Evolutionary conservation across 92 coral and sea anemone species (phyloP).

Genomic region (Heliopora coerulea): DNA sequence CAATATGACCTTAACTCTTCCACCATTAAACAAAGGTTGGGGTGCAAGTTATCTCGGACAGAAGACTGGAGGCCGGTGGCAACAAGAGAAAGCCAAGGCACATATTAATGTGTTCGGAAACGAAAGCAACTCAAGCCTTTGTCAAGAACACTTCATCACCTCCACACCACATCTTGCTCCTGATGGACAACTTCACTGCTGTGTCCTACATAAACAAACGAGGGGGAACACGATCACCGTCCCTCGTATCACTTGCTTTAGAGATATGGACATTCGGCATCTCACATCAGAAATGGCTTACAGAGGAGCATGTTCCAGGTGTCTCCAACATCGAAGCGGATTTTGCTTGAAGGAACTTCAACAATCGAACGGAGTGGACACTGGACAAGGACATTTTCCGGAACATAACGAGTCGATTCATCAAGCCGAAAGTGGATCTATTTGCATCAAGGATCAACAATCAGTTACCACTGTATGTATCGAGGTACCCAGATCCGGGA

Average conservation of each 20-base stretch:
- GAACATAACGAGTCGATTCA: conserved; percentile 17
- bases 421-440: conserved; percentile 20
- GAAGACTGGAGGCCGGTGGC: conserved; percentile 22
- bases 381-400: conserved; percentile 32
- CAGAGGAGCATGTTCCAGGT: conserved; percentile 53
- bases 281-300: conserved; percentile 37
- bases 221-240: conserved; percentile 43
- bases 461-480: conserved; percentile 29
- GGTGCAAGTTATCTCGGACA: conserved; percentile 10
- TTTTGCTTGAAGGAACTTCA: conserved; percentile 56
- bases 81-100: conserved; percentile 7
- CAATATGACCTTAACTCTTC: conserved; percentile 23
- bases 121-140: conserved; percentile 30
- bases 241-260: conserved; percentile 47
- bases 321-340: conserved; percentile 58
- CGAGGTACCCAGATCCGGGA: conserved; percentile 35
- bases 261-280: conserved; percentile 57
- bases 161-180: conserved; percentile 17
- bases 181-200: conserved; percentile 34
- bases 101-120: conserved; percentile 32
- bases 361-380: conserved; percentile 47
- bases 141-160: not conserved
- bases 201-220: conserved; percentile 34
- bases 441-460: conserved; percentile 34
- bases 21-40: conserved; percentile 29